Percentiles rank a stretch among this genome's conserved stretches.
Evolutionary conservation across 2,113 vertebrate species (phyloP).

Genomic region (Hoplias malabaricus): DNA sequence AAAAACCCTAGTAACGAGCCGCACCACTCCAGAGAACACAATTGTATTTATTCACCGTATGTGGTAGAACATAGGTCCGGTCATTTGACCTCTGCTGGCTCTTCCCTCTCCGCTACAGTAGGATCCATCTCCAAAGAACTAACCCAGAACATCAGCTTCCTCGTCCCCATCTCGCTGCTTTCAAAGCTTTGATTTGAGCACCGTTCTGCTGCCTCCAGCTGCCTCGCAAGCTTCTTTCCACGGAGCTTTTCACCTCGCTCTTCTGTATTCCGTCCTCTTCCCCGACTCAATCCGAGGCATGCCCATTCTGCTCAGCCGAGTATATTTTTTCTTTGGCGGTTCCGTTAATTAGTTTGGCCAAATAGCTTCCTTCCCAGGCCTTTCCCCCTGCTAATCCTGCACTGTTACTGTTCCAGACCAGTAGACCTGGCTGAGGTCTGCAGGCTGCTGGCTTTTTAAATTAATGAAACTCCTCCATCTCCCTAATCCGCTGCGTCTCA

Average conservation of each 20-base stretch:
- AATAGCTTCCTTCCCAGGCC: constrained; percentile 58
- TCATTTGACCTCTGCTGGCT: background rate
- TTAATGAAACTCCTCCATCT: constrained; percentile 52
- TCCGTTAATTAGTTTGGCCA: constrained; percentile 70
- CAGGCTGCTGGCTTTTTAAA: constrained; percentile 49
- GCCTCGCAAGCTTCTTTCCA: background rate
- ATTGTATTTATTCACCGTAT: too few relatives aligned
- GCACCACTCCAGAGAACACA: too few relatives aligned
- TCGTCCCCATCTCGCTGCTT: constrained; percentile 1
- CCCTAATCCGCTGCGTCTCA: constrained; percentile 49
- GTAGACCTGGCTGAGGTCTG: constrained; percentile 47
- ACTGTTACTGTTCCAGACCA: constrained; percentile 65
- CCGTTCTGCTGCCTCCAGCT: background rate
- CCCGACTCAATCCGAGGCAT: background rate
- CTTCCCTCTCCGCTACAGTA: background rate
- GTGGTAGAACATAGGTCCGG: too few relatives aligned
- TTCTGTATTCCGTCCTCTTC: constrained; percentile 1
- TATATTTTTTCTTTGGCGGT: constrained; percentile 42
- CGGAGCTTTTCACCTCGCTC: background rate
- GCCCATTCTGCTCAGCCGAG: background rate
- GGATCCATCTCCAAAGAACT: constrained; percentile 4
- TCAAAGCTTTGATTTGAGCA: constrained; percentile 18
- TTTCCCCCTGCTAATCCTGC: constrained; percentile 63
- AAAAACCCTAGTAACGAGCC: too few relatives aligned
- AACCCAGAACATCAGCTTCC: background rate